Conservation (phyloP, 2,797 vertebrate species). For the Parotocinclus haroldoi region DNA sequence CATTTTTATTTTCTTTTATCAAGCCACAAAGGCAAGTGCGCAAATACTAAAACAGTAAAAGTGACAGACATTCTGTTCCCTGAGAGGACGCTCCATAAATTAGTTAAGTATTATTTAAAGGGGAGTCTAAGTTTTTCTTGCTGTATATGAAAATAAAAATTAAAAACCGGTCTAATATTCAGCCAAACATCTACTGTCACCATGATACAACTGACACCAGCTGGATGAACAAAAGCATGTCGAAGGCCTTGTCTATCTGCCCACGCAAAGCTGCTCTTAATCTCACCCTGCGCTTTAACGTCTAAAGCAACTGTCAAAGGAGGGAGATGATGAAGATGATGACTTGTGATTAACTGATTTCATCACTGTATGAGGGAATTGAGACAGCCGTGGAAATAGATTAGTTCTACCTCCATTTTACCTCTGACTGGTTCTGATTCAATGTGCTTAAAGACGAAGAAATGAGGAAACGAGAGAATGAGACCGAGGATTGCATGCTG, state of each 20-base stretch:
- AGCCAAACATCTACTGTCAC: constrained; percentile 71
- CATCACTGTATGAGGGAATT: constrained; percentile 73
- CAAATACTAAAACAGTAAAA: no score
- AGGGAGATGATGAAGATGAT: constrained; percentile 50
- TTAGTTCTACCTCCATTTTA: constrained; percentile 73
- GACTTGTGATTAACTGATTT: constrained; percentile 78
- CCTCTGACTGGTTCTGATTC: constrained; percentile 74
- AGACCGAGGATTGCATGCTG: background rate
- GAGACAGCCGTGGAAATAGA: constrained; percentile 74
- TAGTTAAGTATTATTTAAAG: no score
- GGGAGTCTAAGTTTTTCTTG: no score
- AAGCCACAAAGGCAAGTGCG: no score
- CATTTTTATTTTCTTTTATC: no score
- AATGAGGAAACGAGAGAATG: constrained; percentile 29
- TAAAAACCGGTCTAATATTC: constrained; percentile 62
- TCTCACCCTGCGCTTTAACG: constrained; percentile 70
- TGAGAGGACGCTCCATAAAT: no score
- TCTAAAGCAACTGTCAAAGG: constrained; percentile 46
- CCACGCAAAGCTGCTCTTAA: constrained; percentile 70
- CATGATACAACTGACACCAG: constrained; percentile 64
- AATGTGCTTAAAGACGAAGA: constrained; percentile 55
- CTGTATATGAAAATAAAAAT: no score
- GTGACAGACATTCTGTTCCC: no score
- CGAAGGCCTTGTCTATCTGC: constrained; percentile 50
- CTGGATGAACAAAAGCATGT: constrained; percentile 70